Evolutionary conservation across 2,113 vertebrate species (phyloP), one percentile per base, ranked within the genome.

Genomic region (Strigops habroptila): DNA sequence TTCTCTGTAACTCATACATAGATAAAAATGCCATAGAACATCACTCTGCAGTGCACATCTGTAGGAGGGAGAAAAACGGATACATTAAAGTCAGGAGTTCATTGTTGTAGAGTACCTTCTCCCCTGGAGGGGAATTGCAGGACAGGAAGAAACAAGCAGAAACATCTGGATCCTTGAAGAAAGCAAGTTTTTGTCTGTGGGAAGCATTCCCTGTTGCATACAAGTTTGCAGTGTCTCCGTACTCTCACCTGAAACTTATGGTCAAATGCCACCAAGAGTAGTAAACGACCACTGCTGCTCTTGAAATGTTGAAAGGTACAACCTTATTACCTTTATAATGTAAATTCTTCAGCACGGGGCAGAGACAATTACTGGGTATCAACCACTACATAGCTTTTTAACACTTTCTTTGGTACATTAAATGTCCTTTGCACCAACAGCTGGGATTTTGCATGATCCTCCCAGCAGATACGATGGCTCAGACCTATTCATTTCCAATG

Each of bases 151-250:
- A 64, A 46, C 31, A 55, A 51, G 41, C 5, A 19, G 49, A 77
- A 77, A 35, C 39, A 88, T 28, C 28, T 39, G 75, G 16, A 78
- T 44, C 24, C 14, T 52, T 37, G 18, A 0, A 1, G n/a, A 74
- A 48, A 82, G 31, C 28, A 55, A 60, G 25, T 35, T 70, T 82
- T 62, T 2, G 1, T 8, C 41, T 55, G 13, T 5, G 1, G 51
- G 16, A 67, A 16, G 37, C 51, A 23, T 28, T 82, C 23, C 6
- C 11, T 6, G 1, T 30, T 17, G 39, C 18, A 39, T 14, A 30
- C 6, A 5, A 3, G 17, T 17, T 27, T 51, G 4, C 22, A n/a
- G 30, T 1, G 6, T 16, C 18, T 9, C 30, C 0, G 0, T 43
- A 2, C 17, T 35, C 12, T 43, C 31, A 41, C 22, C 37, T n/a